A percentile compares a stretch with the other conserved stretches of the same genome.
These are phyloP conservation scores for Dolichomitus sp. DNA, from an alignment of 2,888 invertebrate species.

Conservation along the genomic window DNA sequence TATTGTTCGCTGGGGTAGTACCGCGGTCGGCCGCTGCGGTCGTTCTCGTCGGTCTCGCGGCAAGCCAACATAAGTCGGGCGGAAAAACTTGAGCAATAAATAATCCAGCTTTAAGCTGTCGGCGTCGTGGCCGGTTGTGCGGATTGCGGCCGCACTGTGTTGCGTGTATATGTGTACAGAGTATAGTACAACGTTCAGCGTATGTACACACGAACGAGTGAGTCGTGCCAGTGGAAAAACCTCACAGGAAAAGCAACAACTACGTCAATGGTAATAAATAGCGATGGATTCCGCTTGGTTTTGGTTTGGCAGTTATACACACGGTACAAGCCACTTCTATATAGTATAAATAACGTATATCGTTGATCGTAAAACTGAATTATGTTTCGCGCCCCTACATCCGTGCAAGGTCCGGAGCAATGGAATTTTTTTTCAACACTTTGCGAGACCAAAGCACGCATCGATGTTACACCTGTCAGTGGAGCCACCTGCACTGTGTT, in stretches of 20 bases:
- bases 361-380: conserved; percentile 77
- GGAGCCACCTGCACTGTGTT: background rate
- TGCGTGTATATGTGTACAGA: background rate
- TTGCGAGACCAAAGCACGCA: background rate
- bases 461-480: conserved; percentile 21
- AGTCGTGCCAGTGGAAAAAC: conserved; percentile 63
- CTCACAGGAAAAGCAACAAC: conserved; percentile 58
- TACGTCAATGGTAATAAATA: conserved; percentile 73
- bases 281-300: conserved; percentile 72
- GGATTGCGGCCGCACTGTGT: conserved; percentile 33
- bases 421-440: conserved; percentile 33
- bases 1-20: conserved; percentile 67
- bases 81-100: conserved; percentile 78
- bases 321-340: conserved; percentile 48
- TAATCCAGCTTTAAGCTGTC: conserved; percentile 72
- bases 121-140: conserved; percentile 47
- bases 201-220: conserved; percentile 23
- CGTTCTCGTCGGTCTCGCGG: conserved; percentile 38
- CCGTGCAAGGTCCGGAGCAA: conserved; percentile 8
- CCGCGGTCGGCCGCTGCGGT: conserved; percentile 58
- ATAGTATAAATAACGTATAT: conserved; percentile 71
- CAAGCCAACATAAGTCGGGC: conserved; percentile 72
- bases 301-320: conserved; percentile 65
- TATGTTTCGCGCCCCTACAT: conserved; percentile 63
- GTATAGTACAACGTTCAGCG: conserved; percentile 13